phyloP scores from a whole-genome alignment of 2,888 invertebrate genomes.

The Deroplatys truncata region DNA sequence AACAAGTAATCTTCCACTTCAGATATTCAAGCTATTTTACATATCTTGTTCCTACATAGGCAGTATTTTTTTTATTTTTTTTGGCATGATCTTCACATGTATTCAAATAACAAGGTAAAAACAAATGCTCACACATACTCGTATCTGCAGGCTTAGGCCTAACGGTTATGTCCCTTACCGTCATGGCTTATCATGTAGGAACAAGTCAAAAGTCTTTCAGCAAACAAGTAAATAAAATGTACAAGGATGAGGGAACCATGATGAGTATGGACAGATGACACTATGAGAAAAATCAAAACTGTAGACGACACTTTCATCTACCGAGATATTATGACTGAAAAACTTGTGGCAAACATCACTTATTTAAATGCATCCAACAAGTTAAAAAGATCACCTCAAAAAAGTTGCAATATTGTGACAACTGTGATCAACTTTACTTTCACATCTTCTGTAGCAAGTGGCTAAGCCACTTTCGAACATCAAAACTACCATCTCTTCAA shows the following conservation, averaged over 20 bases:
- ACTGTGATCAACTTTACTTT: not conserved
- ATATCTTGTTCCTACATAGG: conserved; percentile 4
- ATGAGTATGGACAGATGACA: not conserved
- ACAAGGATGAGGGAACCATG: not conserved
- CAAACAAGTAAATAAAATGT: not conserved
- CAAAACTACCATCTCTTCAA: not conserved
- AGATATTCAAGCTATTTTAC: not conserved
- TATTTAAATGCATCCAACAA: not conserved
- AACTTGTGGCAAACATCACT: not conserved
- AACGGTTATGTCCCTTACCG: not conserved
- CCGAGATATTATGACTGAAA: not conserved
- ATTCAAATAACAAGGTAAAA: not conserved
- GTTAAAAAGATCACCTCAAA: not conserved
- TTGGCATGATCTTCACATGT: not conserved
- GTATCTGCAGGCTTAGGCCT: not conserved
- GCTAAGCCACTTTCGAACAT: not conserved
- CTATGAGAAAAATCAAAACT: not conserved
- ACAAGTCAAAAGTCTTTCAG: not conserved
- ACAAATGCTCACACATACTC: not conserved
- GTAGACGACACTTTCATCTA: not conserved
- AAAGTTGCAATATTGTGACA: not conserved
- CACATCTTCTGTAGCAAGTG: not conserved
- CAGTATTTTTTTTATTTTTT: not conserved
- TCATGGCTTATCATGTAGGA: not conserved
- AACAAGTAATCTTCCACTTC: not conserved